phyloP scores from a whole-genome alignment of 2,797 vertebrate species.

The Cynopterus sphinx region DNA sequence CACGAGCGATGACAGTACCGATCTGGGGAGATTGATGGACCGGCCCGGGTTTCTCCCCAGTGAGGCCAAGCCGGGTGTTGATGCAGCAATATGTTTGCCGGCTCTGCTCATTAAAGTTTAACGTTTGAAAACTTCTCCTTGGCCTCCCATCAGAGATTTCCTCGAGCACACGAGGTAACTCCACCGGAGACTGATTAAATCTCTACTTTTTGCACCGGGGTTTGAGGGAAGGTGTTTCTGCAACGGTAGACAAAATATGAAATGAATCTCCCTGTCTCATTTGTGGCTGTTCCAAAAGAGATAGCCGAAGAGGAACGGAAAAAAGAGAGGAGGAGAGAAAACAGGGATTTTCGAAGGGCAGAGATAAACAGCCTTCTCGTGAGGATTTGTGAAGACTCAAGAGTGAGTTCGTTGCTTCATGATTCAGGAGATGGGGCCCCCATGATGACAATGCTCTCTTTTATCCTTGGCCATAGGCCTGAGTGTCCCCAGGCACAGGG shows the following conservation, averaged over 20 bases:
- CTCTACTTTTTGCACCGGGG: background rate
- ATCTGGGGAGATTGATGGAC: slow-evolving; percentile 55
- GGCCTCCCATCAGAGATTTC: slow-evolving; percentile 33
- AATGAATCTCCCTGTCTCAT: slow-evolving; percentile 72
- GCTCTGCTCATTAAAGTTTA: slow-evolving; percentile 74
- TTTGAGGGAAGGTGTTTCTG: slow-evolving; percentile 70
- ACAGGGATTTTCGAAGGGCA: background rate
- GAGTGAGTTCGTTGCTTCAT: background rate
- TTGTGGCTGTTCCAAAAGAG: slow-evolving; percentile 50
- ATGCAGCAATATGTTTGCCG: slow-evolving; percentile 62
- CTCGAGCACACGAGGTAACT: slow-evolving; percentile 11
- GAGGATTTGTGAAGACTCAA: background rate
- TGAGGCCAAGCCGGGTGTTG: slow-evolving; percentile 38
- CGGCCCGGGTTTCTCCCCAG: background rate
- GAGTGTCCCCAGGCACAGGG: background rate
- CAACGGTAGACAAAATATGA: slow-evolving; percentile 52
- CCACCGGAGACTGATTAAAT: slow-evolving; percentile 31
- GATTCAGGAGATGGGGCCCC: background rate
- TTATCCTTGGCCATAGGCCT: background rate
- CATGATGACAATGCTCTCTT: background rate
- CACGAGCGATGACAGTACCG: background rate
- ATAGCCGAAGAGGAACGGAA: background rate
- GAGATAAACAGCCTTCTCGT: background rate
- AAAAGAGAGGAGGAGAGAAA: background rate
- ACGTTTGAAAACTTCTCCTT: slow-evolving; percentile 70